Evolutionary conservation across 2,113 vertebrate species (phyloP).

Genomic region (Oryzias javanicus): DNA sequence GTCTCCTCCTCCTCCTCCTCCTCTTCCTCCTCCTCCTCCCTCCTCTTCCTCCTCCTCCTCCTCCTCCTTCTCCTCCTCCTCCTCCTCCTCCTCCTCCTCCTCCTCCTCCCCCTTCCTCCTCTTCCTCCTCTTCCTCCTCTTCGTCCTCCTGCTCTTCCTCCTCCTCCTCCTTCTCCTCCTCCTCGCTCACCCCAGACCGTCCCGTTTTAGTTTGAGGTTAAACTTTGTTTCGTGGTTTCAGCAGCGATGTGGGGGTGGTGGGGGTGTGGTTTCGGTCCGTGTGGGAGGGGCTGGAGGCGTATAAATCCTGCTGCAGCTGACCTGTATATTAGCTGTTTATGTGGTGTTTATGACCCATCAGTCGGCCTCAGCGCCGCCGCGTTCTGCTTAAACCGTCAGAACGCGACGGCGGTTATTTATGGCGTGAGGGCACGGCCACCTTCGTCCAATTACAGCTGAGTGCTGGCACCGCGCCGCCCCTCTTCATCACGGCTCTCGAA

Average conservation of each 20-base stretch:
- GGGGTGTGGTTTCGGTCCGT: slow-evolving; percentile 5
- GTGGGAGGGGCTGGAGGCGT: slow-evolving; percentile 4
- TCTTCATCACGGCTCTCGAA: slow-evolving; percentile 54
- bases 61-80: no score
- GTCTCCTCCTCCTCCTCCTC: no score
- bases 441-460: slow-evolving; percentile 72
- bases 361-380: slow-evolving; percentile 44
- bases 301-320: slow-evolving; percentile 65
- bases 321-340: slow-evolving; percentile 68
- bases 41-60: no score
- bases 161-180: no score
- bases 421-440: slow-evolving; percentile 50
- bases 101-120: no score
- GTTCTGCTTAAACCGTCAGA: slow-evolving; percentile 7
- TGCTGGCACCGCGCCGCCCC: slow-evolving; percentile 54
- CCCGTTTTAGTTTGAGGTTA: no score
- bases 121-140: no score
- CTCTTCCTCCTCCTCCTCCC: no score
- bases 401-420: slow-evolving; percentile 62
- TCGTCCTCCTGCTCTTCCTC: no score
- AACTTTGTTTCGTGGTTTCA: no score
- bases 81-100: no score
- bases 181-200: no score
- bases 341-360: slow-evolving; percentile 73
- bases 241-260: not conserved